Conservation (phyloP, 2,113 vertebrate species). For the Anoura caudifer region DNA sequence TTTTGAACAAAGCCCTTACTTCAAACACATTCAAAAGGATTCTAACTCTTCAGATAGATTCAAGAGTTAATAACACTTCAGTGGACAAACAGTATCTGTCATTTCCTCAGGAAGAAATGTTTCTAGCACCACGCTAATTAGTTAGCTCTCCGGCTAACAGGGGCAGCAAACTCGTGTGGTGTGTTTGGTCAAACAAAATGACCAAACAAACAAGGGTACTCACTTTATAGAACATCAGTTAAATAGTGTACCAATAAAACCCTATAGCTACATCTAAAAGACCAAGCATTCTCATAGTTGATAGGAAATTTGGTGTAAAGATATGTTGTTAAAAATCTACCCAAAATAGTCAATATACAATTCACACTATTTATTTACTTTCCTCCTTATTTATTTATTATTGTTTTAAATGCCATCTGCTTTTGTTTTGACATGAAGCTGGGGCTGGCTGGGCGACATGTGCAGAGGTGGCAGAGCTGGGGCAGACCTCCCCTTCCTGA, state of each 20-base stretch:
- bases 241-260: background rate
- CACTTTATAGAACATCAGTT: background rate
- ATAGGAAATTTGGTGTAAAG: background rate
- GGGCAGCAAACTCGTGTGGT: background rate
- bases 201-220: background rate
- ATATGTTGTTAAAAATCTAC: slow-evolving; percentile 2
- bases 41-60: background rate
- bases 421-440: background rate
- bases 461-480: background rate
- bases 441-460: background rate
- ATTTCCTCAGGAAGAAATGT: background rate
- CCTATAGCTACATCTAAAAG: background rate
- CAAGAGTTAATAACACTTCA: background rate
- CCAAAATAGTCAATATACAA: background rate
- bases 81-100: background rate
- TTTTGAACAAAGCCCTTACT: background rate
- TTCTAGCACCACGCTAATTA: background rate
- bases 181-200: background rate
- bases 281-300: background rate
- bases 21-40: background rate
- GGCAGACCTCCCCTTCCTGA: background rate
- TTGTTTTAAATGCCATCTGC: background rate
- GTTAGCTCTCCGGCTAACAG: background rate
- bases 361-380: background rate
- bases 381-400: background rate